Conservation (phyloP, 2,797 vertebrate genomes). For the Neostethus bicornis region DNA sequence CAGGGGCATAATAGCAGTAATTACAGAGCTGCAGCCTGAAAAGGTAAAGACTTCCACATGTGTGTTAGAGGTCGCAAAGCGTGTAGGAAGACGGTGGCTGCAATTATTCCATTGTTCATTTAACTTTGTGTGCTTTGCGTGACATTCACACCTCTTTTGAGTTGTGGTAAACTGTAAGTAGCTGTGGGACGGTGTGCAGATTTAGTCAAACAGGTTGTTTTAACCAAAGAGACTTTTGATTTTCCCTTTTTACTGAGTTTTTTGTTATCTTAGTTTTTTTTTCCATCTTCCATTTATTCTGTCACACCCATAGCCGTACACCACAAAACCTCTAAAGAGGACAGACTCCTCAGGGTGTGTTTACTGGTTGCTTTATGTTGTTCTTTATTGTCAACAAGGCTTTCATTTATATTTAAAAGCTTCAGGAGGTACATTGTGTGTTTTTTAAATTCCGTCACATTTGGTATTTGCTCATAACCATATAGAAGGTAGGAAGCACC, state of each 20-base stretch:
- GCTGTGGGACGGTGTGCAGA: constrained; percentile 30
- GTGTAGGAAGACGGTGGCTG: constrained; percentile 20
- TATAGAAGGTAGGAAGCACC: too few species aligned
- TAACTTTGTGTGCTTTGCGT: constrained; percentile 50
- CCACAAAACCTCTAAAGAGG: constrained; percentile 50
- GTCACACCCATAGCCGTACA: constrained; percentile 56
- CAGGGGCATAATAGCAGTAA: constrained; percentile 73
- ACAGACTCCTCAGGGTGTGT: constrained; percentile 60
- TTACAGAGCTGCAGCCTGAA: constrained; percentile 64
- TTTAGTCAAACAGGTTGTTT: constrained; percentile 38
- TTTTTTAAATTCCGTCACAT: too few species aligned
- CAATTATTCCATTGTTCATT: constrained; percentile 60
- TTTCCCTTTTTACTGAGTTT: not conserved
- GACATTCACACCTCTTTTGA: constrained; percentile 41
- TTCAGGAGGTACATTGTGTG: constrained; percentile 62
- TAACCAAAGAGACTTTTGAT: not conserved
- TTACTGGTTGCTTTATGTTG: constrained; percentile 68
- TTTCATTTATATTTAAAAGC: constrained; percentile 48
- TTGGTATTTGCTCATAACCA: too few species aligned
- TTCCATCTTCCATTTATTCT: constrained; percentile 28
- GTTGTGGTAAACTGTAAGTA: constrained; percentile 47
- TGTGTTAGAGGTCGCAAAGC: constrained; percentile 37
- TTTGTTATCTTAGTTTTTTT: not conserved
- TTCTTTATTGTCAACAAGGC: constrained; percentile 74
- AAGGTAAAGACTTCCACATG: constrained; percentile 76